Base-by-base conservation (phyloP, 2,888 invertebrate genomes). In the Polydrusus cervinus region DNA sequence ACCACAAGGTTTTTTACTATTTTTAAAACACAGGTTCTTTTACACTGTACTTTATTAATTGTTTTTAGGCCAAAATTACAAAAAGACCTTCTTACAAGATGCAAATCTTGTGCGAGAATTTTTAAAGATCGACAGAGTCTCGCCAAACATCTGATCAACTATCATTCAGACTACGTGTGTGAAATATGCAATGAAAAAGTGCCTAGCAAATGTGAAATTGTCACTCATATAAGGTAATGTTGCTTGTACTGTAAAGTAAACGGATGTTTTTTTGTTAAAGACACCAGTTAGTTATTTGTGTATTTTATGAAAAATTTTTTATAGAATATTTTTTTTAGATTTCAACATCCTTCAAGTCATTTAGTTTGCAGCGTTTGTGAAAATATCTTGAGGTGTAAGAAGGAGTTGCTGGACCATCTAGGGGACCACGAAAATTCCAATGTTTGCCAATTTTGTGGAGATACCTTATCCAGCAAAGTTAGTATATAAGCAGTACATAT, bases 391-490 rank as follows among this genome's bases (percentile, higher is more conserved):
- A 85, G 91, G 10, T 88, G 88, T 3, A 88, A 88, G 71, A 87
- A 87, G 13, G 90, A 90, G 80, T 82, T 90, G 14, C 85, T 87
- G 61, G 85, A 87, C 9, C 91, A 91, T 79, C 84, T 86, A 51
- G 86, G 87, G n/a, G 89, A 90, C 79, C 90, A 91, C 79, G 85
- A 87, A 18, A 88, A 86, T 34, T 88, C 88, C 0, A 89, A 89
- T 80, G 88, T 90, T 3, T 91, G 91, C 77, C 90, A 90, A 77
- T 90, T 90, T 79, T 91, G 91, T 78, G 91, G 89, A 1, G 91
- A 91, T 79, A 85, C 89, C 0, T 86, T 90, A 2, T 89, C 89
- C 10, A 90, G 89, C 75, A 90, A 90, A 78, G 86, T 72, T 11
- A 71, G 71, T 65, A 49, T 30, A 9, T n/a, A n/a, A n/a, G n/a